A percentile compares a stretch with the other conserved stretches of the same genome.
Evolutionary conservation across 2,113 vertebrate species (phyloP).

Genomic region (Pedetes capensis): DNA sequence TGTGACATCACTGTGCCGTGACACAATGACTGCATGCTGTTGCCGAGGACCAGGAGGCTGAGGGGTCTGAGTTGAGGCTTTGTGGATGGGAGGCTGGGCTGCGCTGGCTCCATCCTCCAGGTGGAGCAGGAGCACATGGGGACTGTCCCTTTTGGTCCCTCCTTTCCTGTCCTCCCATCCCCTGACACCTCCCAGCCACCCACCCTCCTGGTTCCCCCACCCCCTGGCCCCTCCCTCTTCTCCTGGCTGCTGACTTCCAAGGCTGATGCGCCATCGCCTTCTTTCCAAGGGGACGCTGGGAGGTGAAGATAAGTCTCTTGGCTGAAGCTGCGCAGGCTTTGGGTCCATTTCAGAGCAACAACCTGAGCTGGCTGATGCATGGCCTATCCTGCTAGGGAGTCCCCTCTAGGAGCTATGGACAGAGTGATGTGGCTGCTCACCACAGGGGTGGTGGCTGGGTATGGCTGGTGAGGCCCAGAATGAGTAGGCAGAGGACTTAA

Average conservation of each 20-base stretch:
- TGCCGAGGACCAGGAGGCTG: neutral
- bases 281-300: neutral
- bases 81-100: neutral
- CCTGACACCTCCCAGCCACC: no score
- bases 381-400: neutral
- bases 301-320: neutral
- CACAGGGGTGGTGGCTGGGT: neutral
- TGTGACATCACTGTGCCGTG: neutral
- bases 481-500: no score
- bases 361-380: neutral
- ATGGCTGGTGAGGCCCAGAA: neutral
- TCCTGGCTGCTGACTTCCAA: no score
- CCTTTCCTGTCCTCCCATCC: no score
- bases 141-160: no score
- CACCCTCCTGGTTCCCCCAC: neutral
- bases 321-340: neutral
- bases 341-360: neutral
- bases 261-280: no score
- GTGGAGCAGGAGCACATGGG: neutral
- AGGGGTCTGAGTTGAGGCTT: neutral
- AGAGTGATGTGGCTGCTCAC: no score
- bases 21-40: neutral
- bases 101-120: no score
- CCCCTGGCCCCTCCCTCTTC: neutral
- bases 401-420: neutral